phyloP scores from a whole-genome alignment of 2,797 vertebrate species.

The Clarias fuscus region DNA sequence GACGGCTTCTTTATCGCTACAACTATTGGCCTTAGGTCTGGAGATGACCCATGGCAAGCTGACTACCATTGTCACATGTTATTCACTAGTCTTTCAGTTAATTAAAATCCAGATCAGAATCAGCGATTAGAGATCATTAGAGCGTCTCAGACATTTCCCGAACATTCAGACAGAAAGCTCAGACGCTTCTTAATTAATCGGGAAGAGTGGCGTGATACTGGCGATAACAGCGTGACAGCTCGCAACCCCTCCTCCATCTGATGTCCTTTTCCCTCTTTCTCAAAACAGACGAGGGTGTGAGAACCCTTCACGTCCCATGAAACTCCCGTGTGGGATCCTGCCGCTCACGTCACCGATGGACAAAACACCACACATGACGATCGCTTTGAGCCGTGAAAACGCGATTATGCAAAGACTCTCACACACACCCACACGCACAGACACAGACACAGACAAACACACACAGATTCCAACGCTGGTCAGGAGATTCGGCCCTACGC shows the following conservation, averaged over 20 bases:
- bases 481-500: constrained; percentile 16
- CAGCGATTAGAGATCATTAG: not conserved
- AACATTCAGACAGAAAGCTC: not conserved
- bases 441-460: constrained; percentile 21
- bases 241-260: not conserved
- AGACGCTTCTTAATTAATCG: not conserved
- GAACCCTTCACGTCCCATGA: constrained; percentile 1
- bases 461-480: not conserved
- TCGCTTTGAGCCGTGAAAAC: not conserved
- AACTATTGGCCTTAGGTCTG: no score
- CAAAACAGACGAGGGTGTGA: constrained; percentile 6
- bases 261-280: not conserved
- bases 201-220: not conserved
- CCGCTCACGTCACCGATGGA: constrained; percentile 20
- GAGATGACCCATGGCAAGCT: no score
- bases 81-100: not conserved
- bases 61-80: not conserved
- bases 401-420: constrained; percentile 10
- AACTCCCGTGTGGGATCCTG: constrained; percentile 15
- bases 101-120: not conserved
- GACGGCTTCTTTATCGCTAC: no score
- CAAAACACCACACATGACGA: constrained; percentile 25
- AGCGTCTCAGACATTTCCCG: not conserved
- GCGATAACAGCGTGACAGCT: not conserved
- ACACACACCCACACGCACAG: not conserved